phyloP scores from a whole-genome alignment of 2,113 vertebrate species.

The Xiphophorus maculatus region DNA sequence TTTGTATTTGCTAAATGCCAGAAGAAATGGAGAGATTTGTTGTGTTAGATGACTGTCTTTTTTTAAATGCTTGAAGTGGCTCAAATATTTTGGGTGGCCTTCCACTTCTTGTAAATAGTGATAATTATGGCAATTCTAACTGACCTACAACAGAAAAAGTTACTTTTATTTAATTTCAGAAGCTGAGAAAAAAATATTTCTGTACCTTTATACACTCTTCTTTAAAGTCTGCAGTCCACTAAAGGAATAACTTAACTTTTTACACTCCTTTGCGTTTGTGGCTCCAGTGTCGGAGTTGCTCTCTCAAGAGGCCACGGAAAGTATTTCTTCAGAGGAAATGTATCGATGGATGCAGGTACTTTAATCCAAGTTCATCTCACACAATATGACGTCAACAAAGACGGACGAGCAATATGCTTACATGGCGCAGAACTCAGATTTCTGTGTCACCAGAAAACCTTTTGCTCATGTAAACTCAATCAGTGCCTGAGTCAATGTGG shows the following conservation, averaged over 20 bases:
- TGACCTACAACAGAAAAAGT: background rate
- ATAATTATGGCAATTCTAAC: background rate
- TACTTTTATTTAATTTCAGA: background rate
- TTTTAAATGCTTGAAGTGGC: no score
- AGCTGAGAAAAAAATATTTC: background rate
- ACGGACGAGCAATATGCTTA: background rate
- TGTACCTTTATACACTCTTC: no score
- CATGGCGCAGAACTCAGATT: background rate
- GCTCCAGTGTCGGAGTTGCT: slow-evolving; percentile 91
- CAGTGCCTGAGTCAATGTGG: slow-evolving; percentile 22
- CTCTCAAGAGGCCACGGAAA: slow-evolving; percentile 97
- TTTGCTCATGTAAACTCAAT: slow-evolving; percentile 3
- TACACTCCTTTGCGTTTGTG: slow-evolving; percentile 38
- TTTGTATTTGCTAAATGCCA: background rate
- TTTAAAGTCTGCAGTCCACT: background rate
- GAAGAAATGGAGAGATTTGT: background rate
- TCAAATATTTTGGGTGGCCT: background rate
- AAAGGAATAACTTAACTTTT: background rate
- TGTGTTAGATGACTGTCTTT: no score
- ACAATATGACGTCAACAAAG: background rate
- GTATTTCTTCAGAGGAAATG: slow-evolving; percentile 96
- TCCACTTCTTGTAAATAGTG: background rate
- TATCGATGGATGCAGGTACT: slow-evolving; percentile 93
- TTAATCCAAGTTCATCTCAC: background rate
- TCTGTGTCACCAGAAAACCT: background rate